phyloP scores from a whole-genome alignment of 2,113 vertebrate species.

The Haemorhous mexicanus region DNA sequence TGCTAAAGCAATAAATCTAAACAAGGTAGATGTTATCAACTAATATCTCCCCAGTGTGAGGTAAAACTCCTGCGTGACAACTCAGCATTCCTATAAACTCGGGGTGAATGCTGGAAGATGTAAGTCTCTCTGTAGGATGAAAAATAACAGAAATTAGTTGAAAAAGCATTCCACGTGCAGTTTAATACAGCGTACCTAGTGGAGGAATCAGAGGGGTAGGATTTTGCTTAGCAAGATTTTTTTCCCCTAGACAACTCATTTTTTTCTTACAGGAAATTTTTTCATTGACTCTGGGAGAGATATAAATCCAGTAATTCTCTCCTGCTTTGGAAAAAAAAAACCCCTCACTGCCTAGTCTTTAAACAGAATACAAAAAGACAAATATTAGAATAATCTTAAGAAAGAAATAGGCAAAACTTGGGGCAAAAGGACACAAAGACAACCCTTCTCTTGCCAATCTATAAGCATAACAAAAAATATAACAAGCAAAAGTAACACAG shows the following conservation, averaged over 20 bases:
- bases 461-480: not conserved
- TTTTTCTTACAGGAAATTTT: conserved; percentile 1
- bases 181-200: not conserved
- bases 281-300: conserved; percentile 11
- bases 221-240: conserved; percentile 40
- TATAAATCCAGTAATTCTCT: not conserved
- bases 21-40: conserved; percentile 79
- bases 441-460: not conserved
- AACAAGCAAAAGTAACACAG: not conserved
- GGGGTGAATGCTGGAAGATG: conserved; percentile 39
- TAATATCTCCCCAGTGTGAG: conserved; percentile 75
- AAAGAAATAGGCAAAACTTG: not conserved
- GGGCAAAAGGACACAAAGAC: not conserved
- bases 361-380: not conserved
- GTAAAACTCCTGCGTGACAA: conserved; percentile 73
- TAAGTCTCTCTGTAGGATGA: conserved; percentile 38
- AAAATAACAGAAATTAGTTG: conserved; percentile 59
- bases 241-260: not conserved
- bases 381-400: not conserved
- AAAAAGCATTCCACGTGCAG: conserved; percentile 11
- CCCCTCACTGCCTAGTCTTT: not conserved
- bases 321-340: not conserved
- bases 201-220: not conserved
- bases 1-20: conserved; percentile 80
- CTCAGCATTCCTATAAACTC: conserved; percentile 71